Conservation (phyloP, 2,797 vertebrate genomes). For the Hyperoplus lanceolatus region DNA sequence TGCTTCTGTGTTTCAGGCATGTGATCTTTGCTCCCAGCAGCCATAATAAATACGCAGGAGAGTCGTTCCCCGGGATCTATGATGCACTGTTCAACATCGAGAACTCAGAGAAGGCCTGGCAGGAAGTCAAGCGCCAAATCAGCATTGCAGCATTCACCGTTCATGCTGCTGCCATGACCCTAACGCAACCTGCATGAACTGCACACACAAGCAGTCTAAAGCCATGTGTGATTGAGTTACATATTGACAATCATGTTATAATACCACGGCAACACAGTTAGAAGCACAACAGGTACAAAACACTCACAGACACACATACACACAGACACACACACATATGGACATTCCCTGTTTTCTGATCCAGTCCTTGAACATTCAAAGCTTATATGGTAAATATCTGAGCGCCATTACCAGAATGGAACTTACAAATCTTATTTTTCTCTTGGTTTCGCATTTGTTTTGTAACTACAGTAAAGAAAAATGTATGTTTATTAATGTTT, state of each 20-base stretch:
- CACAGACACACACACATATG: background rate
- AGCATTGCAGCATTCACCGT: conserved; percentile 93
- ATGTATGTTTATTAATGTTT: conserved; percentile 1
- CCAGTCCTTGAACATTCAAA: background rate
- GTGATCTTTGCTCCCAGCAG: conserved; percentile 95
- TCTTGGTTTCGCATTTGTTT: background rate
- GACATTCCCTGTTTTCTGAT: background rate
- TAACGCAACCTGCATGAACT: conserved; percentile 78
- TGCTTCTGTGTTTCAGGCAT: conserved; percentile 84
- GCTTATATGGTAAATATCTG: background rate
- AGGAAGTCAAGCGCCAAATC: conserved; percentile 93
- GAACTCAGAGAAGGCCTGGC: conserved; percentile 86
- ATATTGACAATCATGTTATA: background rate
- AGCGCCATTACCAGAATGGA: background rate
- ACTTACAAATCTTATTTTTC: background rate
- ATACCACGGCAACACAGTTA: too few species aligned
- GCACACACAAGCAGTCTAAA: background rate
- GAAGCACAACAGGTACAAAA: too few species aligned
- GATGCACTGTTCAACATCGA: conserved; percentile 93
- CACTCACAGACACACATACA: too few species aligned
- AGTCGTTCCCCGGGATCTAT: conserved; percentile 96
- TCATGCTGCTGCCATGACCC: conserved; percentile 90
- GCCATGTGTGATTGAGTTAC: background rate
- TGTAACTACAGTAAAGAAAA: background rate
- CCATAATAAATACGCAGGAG: conserved; percentile 94